Evolutionary conservation across 2,113 vertebrate genomes (phyloP).

Genomic region (Rhea americana): DNA sequence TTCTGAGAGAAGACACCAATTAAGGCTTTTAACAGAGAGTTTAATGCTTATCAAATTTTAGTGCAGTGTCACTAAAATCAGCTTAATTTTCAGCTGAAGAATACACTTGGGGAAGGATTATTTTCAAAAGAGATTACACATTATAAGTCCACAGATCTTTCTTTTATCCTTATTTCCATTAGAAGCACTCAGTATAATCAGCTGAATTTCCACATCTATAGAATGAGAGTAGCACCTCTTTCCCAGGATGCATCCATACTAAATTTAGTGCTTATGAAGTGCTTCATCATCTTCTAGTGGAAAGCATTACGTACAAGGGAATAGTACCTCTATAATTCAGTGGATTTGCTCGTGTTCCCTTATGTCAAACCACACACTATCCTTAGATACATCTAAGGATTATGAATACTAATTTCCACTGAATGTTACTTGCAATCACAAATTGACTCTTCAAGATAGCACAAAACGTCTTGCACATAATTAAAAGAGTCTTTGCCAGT

Average conservation of each 20-base stretch:
- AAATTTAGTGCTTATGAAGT: background rate
- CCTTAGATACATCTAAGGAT: accelerated
- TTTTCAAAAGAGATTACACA: background rate
- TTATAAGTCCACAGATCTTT: background rate
- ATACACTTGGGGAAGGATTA: background rate
- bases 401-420: background rate
- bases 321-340: background rate
- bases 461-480: background rate
- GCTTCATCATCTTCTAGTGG: background rate
- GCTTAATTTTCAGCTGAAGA: background rate
- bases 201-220: background rate
- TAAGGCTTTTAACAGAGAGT: background rate
- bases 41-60: background rate
- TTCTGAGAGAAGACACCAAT: background rate
- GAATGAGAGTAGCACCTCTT: background rate
- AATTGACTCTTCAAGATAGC: background rate
- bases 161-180: background rate
- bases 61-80: background rate
- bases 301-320: background rate
- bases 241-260: background rate
- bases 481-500: background rate
- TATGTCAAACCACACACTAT: accelerated
- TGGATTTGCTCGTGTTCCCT: background rate
- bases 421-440: background rate
- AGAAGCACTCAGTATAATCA: background rate